Evolutionary conservation across 2,113 vertebrate genomes (phyloP).

Genomic region (Callionymus lyra): DNA sequence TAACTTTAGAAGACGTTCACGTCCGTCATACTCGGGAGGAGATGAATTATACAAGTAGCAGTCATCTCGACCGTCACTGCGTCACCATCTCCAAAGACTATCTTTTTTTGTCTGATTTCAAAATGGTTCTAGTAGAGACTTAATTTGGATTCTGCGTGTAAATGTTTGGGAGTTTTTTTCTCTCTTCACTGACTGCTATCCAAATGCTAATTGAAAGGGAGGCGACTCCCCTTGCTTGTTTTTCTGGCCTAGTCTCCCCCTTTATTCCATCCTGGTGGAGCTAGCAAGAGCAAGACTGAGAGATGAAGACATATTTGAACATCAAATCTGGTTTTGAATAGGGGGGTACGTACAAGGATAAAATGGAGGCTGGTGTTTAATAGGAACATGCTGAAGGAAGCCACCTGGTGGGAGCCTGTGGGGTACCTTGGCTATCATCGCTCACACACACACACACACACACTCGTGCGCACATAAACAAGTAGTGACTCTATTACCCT

Average conservation of each 20-base stretch:
- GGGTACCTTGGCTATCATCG: slow-evolving; percentile 26
- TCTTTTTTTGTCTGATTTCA: slow-evolving; percentile 21
- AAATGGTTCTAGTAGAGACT: slow-evolving; percentile 16
- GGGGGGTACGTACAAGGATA: no score
- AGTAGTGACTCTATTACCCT: slow-evolving; percentile 32
- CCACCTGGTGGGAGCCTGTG: slow-evolving; percentile 39
- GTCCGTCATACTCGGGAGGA: slow-evolving; percentile 12
- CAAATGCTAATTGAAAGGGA: slow-evolving; percentile 44
- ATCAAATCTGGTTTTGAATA: no score
- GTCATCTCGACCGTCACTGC: slow-evolving; percentile 14
- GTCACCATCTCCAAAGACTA: slow-evolving; percentile 4
- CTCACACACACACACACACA: slow-evolving; percentile 6
- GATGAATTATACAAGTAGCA: slow-evolving; percentile 13
- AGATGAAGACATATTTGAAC: not conserved
- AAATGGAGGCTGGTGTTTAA: slow-evolving; percentile 14
- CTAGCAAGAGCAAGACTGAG: slow-evolving; percentile 4
- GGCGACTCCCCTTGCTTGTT: not conserved
- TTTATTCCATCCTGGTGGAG: no score
- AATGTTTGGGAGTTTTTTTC: slow-evolving; percentile 25
- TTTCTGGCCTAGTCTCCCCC: no score
- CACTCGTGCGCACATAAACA: slow-evolving; percentile 12
- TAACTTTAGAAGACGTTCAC: slow-evolving; percentile 23
- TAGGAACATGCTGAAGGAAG: slow-evolving; percentile 25
- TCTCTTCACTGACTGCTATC: slow-evolving; percentile 19
- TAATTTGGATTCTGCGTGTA: slow-evolving; percentile 20